Conservation (phyloP, 2,113 vertebrate genomes). For the Cariama cristata region DNA sequence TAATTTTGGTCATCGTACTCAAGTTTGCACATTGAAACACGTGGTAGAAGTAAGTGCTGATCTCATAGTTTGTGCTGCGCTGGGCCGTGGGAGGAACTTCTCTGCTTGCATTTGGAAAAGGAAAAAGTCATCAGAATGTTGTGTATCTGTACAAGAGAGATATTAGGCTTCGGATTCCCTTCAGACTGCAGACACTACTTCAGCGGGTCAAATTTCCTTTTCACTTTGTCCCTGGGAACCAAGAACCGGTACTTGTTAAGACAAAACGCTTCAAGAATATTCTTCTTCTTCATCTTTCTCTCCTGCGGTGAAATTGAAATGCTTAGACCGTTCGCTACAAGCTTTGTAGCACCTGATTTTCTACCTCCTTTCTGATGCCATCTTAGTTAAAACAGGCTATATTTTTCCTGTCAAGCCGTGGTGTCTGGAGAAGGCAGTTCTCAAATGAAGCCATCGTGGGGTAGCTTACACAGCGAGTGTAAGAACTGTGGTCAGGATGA, state of each 20-base stretch:
- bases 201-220: background rate
- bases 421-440: background rate
- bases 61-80: background rate
- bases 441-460: rapidly evolving
- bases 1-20: background rate
- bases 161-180: background rate
- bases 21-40: background rate
- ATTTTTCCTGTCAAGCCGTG: rapidly evolving
- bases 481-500: background rate
- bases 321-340: background rate
- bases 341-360: background rate
- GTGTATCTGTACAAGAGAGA: background rate
- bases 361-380: background rate
- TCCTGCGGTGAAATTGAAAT: background rate
- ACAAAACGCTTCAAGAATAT: background rate
- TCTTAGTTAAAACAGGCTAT: background rate
- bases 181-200: background rate
- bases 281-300: background rate
- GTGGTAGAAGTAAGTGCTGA: background rate
- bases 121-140: background rate
- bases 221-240: background rate
- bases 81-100: background rate
- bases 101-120: background rate
- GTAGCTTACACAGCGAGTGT: no score
- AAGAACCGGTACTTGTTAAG: background rate